A percentile compares a stretch with the other conserved stretches of the same genome.
Evolutionary conservation across 1,140 invertebrate genomes (phyloP).

Genomic region (Trachymyrmex cornetzi): DNA sequence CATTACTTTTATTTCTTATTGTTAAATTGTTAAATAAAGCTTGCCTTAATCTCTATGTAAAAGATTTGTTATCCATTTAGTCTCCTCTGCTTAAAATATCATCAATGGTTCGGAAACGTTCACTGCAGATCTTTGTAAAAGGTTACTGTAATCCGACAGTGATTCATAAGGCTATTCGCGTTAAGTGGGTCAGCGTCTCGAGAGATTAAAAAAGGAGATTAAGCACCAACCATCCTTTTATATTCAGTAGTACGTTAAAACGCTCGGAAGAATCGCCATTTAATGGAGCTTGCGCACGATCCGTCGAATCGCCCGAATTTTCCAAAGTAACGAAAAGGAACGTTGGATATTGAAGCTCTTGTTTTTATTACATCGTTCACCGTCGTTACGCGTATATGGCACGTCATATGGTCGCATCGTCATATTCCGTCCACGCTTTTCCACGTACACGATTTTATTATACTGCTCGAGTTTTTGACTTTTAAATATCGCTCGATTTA

Average conservation of each 20-base stretch:
- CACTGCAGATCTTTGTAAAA: constrained; percentile 33
- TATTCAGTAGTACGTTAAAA: constrained; percentile 64
- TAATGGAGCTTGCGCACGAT: constrained; percentile 34
- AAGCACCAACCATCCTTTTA: constrained; percentile 53
- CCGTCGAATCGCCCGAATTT: constrained; percentile 32
- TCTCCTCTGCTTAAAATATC: constrained; percentile 1
- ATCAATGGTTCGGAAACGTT: constrained; percentile 31
- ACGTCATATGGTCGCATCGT: constrained; percentile 46
- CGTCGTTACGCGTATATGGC: constrained; percentile 30
- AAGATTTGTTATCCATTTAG: constrained; percentile 42
- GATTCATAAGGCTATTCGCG: constrained; percentile 57
- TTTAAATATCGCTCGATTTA: constrained; percentile 48
- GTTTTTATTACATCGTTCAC: constrained; percentile 61
- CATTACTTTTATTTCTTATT: too few relatives aligned
- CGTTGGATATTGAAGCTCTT: constrained; percentile 33
- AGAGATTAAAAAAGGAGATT: constrained; percentile 59
- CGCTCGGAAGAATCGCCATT: constrained; percentile 59
- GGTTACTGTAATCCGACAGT: constrained; percentile 62
- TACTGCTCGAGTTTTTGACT: constrained; percentile 40
- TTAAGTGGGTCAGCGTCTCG: constrained; percentile 68
- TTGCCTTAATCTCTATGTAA: not conserved
- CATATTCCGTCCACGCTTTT: constrained; percentile 11
- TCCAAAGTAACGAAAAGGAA: constrained; percentile 20
- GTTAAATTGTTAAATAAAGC: not conserved
- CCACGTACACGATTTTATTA: constrained; percentile 44